phyloP scores from a whole-genome alignment of 2,888 invertebrate species.

The Apodemia zela region DNA sequence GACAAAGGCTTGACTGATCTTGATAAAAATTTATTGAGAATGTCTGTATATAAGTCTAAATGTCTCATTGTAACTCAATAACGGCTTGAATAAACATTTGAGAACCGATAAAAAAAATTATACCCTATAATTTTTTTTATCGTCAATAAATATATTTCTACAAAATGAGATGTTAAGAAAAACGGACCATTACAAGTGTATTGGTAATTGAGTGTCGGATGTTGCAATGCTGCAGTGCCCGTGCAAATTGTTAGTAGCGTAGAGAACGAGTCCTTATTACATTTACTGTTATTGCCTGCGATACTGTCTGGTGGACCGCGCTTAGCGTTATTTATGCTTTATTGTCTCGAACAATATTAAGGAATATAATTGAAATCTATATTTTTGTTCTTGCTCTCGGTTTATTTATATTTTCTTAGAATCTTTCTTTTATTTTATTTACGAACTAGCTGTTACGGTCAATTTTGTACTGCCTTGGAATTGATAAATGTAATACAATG shows the following conservation, averaged over 20 bases:
- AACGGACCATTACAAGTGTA: neutral
- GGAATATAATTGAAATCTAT: constrained; percentile 7
- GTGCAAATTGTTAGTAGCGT: constrained; percentile 12
- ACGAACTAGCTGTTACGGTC: too few relatives aligned
- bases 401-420: neutral
- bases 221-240: neutral
- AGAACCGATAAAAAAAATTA: too few relatives aligned
- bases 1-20: too few relatives aligned
- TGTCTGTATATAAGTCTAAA: too few relatives aligned
- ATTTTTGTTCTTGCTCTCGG: neutral
- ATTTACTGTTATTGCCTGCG: constrained; percentile 26
- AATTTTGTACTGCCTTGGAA: too few relatives aligned
- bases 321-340: constrained; percentile 10
- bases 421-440: too few relatives aligned
- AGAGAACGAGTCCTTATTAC: constrained; percentile 17
- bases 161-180: neutral
- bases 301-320: constrained; percentile 4
- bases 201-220: constrained; percentile 1
- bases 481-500: too few relatives aligned
- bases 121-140: too few relatives aligned
- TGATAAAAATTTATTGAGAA: too few relatives aligned
- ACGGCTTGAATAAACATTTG: too few relatives aligned
- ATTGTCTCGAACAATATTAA: constrained; percentile 5
- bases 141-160: neutral
- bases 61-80: too few relatives aligned